A percentile compares a stretch with the other conserved stretches of the same genome.
Evolutionary conservation across 2,797 vertebrate genomes (phyloP).

Genomic region (Pipistrellus nathusii): DNA sequence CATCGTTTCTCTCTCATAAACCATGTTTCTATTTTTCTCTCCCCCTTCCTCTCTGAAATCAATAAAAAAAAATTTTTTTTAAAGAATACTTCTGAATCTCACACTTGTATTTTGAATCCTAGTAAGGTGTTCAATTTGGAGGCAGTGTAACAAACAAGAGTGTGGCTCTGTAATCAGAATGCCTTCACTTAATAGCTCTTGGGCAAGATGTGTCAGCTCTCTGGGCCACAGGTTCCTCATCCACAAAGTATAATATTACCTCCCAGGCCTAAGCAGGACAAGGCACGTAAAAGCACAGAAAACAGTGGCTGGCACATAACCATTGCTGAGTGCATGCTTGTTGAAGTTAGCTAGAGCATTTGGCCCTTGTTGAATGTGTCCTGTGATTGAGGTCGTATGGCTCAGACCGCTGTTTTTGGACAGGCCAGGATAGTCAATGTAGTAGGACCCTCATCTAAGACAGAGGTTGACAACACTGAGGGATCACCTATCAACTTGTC

Average conservation of each 20-base stretch:
- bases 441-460: not conserved
- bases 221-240: not conserved
- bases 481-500: not conserved
- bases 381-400: not conserved
- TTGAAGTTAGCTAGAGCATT: not conserved
- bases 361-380: not conserved
- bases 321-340: not conserved
- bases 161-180: not conserved
- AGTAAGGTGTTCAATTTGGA: not conserved
- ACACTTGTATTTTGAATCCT: slow-evolving; percentile 14
- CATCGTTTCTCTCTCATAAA: too few species aligned
- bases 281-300: not conserved
- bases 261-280: not conserved
- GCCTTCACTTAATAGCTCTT: not conserved
- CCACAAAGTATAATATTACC: not conserved
- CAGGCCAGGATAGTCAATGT: accelerated
- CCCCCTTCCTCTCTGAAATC: too few species aligned
- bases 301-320: not conserved
- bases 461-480: not conserved
- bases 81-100: not conserved
- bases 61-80: too few species aligned
- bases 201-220: not conserved
- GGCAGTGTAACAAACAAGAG: not conserved
- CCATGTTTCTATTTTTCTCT: too few species aligned
- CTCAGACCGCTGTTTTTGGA: not conserved